Base-by-base conservation (phyloP, 2,113 vertebrate species). In the Pterocles orientalis region DNA sequence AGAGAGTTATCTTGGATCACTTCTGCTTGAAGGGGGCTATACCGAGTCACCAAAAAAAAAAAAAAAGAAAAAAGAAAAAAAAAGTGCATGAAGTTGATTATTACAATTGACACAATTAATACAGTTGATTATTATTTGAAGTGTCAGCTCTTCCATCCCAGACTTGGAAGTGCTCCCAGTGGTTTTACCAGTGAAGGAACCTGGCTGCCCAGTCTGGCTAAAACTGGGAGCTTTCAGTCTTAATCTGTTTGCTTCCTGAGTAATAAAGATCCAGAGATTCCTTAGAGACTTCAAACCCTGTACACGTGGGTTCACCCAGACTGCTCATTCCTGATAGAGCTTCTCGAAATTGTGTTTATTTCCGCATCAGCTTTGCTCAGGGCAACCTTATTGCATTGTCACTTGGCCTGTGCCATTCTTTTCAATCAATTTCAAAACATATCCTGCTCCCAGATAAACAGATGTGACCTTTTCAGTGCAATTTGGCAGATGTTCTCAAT, bases 231-330 rank as follows among this genome's bases (percentile, higher is more conserved):
- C 7, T 26, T 82, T 66, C 68, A 19, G 9, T 14, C 68, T 66
- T 81, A n/a, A 79, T 77, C 80, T 36, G 2, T 39, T 82, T 2
- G 4, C 69, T 86, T 84, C 61, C 88, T 8, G 34, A 64, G 16
- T 24, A 64, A 90, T 15, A 36, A 66, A 58, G 36, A 25, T 14
- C 4, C 34, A 21, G 3, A 19, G 17, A 65, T 50, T 69, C 87
- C 57, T 71, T 7, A 29, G 15, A 68, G 43, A 9, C 13, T 31
- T 86, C 33, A 43, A 71, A 51, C 9, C 13, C 54, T 31, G 5
- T 14, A 62, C 5, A 12, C 0, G 0, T 26, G 24, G 33, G 23
- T 17, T 92, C 36, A 28, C 23, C 0, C 0, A 48, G 81, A 17
- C 36, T 33, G 24, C n/a, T 58, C 1, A 0, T 23, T 88, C 82